Base-by-base conservation (phyloP, 92 coral and sea anemone species). In the Phenganax marumi region DNA sequence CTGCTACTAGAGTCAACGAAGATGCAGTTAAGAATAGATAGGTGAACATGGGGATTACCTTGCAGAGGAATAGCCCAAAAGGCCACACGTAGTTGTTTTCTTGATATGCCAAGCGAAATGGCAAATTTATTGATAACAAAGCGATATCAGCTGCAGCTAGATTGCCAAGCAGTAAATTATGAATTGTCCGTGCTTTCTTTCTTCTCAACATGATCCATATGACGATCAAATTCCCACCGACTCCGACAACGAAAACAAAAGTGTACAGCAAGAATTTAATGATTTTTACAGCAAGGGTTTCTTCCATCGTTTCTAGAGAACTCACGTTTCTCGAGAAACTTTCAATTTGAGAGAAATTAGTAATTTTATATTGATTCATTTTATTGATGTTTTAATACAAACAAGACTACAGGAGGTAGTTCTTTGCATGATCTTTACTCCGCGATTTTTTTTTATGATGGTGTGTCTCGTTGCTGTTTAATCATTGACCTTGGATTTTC, bases 141-240 rank as follows among this genome's bases (percentile, higher is more conserved):
- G 97, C 97, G 8, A 93, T 91, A 60, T 93, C 97, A 2, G 97
- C 97, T 2, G 96, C 97, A 5, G 97, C 97, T 10, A 93, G 66
- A 71, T 93, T 93, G 62, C 97, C 87, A 8, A 93, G 91, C 77
- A 93, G 88, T 10, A 82, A 64, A 63, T 93, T 93, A 71, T 94
- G 86, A 49, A 91, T 92, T 16, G 96, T 91, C 62, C 82, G 93
- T 12, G 91, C 93, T 54, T 89, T 91, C 75, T 91, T 79, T 53
- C 89, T 85, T 51, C 86, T 75, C 14, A 93, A 50, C 55, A 89
- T 92, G 81, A 93, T 91, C 52, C 96, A 91, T 52, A 93, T 91
- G 1, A 93, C 96, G 19, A 93, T 68, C 7, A 78, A 77, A 55
- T 93, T 93, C 7, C 97, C 97, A 11, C 85, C 75, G 26, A 93